Evolutionary conservation across 2,113 vertebrate genomes (phyloP).

Genomic region (Gambusia affinis): DNA sequence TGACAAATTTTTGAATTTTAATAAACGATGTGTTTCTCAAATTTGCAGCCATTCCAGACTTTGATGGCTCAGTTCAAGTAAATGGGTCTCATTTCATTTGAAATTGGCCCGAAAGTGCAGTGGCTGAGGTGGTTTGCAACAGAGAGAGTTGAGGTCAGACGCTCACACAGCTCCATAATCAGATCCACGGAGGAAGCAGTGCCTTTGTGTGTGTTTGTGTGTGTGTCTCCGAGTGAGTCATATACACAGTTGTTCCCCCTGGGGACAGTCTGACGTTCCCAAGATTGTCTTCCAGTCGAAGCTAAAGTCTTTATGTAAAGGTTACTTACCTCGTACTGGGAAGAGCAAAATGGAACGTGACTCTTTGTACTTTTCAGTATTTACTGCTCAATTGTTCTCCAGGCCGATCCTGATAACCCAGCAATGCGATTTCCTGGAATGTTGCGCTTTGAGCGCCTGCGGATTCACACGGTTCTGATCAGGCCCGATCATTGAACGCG

Average conservation of each 20-base stretch:
- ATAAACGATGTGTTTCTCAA: conserved; percentile 47
- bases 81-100: conserved; percentile 8
- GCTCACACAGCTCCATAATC: background rate
- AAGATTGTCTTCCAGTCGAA: background rate
- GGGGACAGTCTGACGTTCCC: conserved; percentile 5
- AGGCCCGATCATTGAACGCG: background rate
- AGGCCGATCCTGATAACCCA: background rate
- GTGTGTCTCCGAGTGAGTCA: background rate
- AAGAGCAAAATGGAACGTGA: conserved; percentile 2
- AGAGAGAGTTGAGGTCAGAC: conserved; percentile 8
- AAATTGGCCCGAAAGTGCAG: background rate
- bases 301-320: conserved; percentile 29
- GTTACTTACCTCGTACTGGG: conserved; percentile 9
- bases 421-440: conserved; percentile 18
- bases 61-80: background rate
- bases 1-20: conserved; percentile 21
- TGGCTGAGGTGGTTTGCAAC: conserved; percentile 2
- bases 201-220: too few species aligned
- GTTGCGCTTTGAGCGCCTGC: background rate
- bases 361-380: background rate
- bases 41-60: conserved; percentile 5
- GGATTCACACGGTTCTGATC: background rate
- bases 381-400: background rate
- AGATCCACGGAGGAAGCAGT: background rate
- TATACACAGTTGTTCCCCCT: background rate